These are phyloP conservation scores for Papilio protenor DNA, from an alignment of 2,888 invertebrate genomes.

Conservation along the genomic window DNA sequence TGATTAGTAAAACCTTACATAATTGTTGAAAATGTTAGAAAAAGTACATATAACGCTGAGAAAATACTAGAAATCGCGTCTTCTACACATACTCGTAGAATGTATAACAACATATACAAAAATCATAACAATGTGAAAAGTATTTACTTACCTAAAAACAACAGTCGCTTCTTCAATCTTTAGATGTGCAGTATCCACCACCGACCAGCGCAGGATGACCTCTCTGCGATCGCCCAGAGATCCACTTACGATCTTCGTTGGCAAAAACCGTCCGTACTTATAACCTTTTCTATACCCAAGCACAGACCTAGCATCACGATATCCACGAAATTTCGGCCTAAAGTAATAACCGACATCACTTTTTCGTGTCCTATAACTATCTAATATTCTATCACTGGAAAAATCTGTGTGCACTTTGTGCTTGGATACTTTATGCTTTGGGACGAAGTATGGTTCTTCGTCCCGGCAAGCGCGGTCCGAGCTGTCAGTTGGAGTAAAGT, in stretches of 20 bases:
- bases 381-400: slow-evolving; percentile 35
- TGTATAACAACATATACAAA: neutral
- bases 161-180: slow-evolving; percentile 71
- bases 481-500: slow-evolving; percentile 75
- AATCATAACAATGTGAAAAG: neutral
- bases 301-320: slow-evolving; percentile 63
- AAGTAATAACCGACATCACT: slow-evolving; percentile 68
- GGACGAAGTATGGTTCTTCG: slow-evolving; percentile 71
- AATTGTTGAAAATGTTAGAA: too few relatives aligned
- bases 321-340: slow-evolving; percentile 64
- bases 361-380: slow-evolving; percentile 52
- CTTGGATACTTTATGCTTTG: slow-evolving; percentile 66
- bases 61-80: too few relatives aligned
- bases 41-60: too few relatives aligned
- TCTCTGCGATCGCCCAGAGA: slow-evolving; percentile 61
- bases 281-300: slow-evolving; percentile 56
- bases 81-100: neutral
- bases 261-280: slow-evolving; percentile 58
- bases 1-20: too few relatives aligned
- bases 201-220: slow-evolving; percentile 72
- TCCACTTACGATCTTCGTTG: slow-evolving; percentile 71
- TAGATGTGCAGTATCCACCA: slow-evolving; percentile 69
- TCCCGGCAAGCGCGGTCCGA: slow-evolving; percentile 70
- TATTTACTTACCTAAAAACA: slow-evolving; percentile 77
- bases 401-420: slow-evolving; percentile 52